Base-by-base conservation (phyloP, 2,797 vertebrate species). In the Chiloscyllium punctatum region DNA sequence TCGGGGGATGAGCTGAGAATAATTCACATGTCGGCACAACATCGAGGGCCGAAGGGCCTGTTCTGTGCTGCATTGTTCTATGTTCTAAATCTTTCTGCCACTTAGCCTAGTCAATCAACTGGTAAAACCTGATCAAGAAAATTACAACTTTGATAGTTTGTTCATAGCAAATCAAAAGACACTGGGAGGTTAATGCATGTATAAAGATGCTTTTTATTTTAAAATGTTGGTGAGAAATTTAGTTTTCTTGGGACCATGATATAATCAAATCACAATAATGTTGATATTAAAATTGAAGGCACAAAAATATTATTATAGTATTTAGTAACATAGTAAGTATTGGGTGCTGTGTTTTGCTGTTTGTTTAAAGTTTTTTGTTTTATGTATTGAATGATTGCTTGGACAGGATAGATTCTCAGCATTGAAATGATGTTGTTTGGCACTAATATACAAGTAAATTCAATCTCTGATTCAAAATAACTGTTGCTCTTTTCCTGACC, bases 301-400 rank as follows among this genome's bases (percentile, higher is more conserved):
- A 48, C 21, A 25, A 48, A 42, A 84, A 48, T 42, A 42, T 84
- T 84, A 25, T 48, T 25, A 42, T 42, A 48, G 5, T 23, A 23
- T 84, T 84, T 84, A 42, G 18, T 23, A 8, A 84, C 82, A 48
- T 23, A 4, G n/a, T 62, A 68, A 66, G 66, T 37, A 62, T 66
- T 66, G 57, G 1, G 7, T 62, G n/a, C 15, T 1, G 27, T 66
- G 3, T 4, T 57, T 88, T 57, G 30, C 9, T 92, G 37, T 69
- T 21, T 69, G 21, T 8, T 66, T 37, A 1, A 69, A n/a, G 27
- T 48, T 2, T 96, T 90, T 96, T n/a, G 0, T 96, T 96, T 96
- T 33, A 48, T 74, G 94, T 71, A 9, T 71, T 94, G 23, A 72
- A 18, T 77, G 74, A 77, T 33, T 91, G 88, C 53, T 33, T 16